Conservation (phyloP, 2,113 vertebrate species). For the Alethe castanea region DNA sequence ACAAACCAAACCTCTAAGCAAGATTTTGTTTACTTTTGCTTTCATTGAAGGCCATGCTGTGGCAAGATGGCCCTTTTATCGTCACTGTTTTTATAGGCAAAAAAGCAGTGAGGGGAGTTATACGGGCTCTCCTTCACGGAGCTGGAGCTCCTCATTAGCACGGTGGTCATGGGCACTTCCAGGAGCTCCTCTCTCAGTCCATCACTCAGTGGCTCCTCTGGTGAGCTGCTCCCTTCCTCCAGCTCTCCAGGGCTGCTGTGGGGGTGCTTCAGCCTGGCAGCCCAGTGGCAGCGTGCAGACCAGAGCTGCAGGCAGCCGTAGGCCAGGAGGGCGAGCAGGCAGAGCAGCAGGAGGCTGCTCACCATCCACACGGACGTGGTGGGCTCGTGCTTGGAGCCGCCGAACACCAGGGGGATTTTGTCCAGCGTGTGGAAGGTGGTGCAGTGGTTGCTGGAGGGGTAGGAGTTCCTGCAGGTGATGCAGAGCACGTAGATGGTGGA, state of each 20-base stretch:
- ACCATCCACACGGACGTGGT: constrained; percentile 71
- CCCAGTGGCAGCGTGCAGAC: constrained; percentile 52
- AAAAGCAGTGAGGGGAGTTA: neutral
- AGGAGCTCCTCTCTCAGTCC: constrained; percentile 62
- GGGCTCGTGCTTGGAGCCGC: constrained; percentile 58
- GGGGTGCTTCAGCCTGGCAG: constrained; percentile 31
- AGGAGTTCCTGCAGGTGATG: constrained; percentile 70
- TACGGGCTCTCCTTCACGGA: neutral
- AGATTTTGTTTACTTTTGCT: neutral
- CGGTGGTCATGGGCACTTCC: constrained; percentile 69
- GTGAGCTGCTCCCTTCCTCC: constrained; percentile 47
- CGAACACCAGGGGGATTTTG: constrained; percentile 31
- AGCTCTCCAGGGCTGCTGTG: neutral
- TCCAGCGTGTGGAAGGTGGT: constrained; percentile 75
- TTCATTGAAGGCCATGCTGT: neutral
- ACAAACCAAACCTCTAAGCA: neutral
- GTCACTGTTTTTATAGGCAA: neutral
- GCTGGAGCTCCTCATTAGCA: constrained; percentile 46
- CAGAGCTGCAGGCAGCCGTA: constrained; percentile 74
- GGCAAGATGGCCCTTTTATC: constrained; percentile 42
- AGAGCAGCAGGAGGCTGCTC: constrained; percentile 71
- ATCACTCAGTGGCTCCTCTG: neutral
- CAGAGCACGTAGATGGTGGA: constrained; percentile 76
- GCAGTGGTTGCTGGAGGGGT: constrained; percentile 71
- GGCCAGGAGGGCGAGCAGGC: constrained; percentile 64